Evolutionary conservation across 2,113 vertebrate species (phyloP).

Genomic region (Heterocephalus glaber): DNA sequence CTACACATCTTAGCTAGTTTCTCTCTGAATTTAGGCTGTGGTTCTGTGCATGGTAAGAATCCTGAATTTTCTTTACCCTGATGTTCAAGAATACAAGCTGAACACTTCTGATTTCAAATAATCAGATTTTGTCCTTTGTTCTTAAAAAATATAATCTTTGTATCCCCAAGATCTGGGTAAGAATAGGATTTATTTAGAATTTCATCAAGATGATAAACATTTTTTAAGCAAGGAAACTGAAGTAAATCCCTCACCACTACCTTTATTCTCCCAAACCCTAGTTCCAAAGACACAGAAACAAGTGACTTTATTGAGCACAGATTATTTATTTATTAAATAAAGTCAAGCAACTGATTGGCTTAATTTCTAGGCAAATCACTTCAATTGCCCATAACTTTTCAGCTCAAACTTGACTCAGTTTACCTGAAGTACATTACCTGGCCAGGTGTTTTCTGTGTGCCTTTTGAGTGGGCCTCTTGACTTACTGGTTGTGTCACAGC

Average conservation of each 20-base stretch:
- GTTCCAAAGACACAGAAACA: slow-evolving; percentile 11
- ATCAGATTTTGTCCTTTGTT: slow-evolving; percentile 5
- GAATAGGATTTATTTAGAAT: neutral
- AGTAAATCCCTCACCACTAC: neutral
- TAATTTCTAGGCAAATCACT: neutral
- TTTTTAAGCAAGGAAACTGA: slow-evolving; percentile 5
- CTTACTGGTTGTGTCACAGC: neutral
- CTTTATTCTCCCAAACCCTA: neutral
- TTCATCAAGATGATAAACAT: neutral
- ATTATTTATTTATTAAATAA: neutral
- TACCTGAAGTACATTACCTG: neutral
- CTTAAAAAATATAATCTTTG: neutral
- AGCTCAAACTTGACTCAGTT: neutral
- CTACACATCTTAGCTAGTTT: neutral
- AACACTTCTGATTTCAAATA: neutral
- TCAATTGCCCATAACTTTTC: neutral
- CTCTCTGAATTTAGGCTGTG: neutral
- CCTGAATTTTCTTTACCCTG: neutral
- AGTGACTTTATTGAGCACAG: neutral
- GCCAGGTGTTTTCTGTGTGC: neutral
- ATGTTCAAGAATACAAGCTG: neutral
- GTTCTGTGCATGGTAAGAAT: neutral
- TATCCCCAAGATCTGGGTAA: neutral
- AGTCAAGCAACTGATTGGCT: neutral
- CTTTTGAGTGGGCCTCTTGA: neutral